Base-by-base conservation (phyloP, 2,113 vertebrate species). In the Lepisosteus osseus region DNA sequence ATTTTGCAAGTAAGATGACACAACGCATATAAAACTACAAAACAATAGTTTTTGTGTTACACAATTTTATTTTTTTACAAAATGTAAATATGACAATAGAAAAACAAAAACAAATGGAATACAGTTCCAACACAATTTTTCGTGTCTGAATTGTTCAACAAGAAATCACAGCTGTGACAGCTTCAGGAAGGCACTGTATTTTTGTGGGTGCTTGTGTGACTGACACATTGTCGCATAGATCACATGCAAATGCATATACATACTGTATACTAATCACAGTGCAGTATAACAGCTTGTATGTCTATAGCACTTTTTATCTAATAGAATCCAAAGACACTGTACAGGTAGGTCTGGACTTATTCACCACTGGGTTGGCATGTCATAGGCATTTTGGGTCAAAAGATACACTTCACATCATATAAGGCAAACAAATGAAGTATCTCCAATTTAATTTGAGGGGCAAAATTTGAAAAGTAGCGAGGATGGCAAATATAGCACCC, bases 151-250 rank as follows among this genome's bases (percentile, higher is more conserved):
- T n/a, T 29, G 29, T 63, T 12, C 14, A 71, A 43, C 11, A 47
- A 65, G 54, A 68, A 57, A 29, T 43, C 55, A 59, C 41, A 70
- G 45, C 14, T 42, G 54, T 7, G 12, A 61, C 61, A 43, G 29
- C 65, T 61, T 68, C 42, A 57, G 61, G 65, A 73, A 73, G 72
- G 72, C 72, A 73, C 72, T 68, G 44, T 43, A 62, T 51, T 61
- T 63, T 44, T 54, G 66, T 61, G 51, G 44, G 71, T 72, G 29
- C 29, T 29, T 29, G 29, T 29, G 64, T 40, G 54, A 62, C 42
- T 54, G 47, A 47, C 15, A 41, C 43, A 61, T 56, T 29, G 15
- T 9, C 47, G 9, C 9, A 51, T 51, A 51, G 47, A 51, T 51
- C 5, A 51, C 5, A 51, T n/a, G 45, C n/a, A 29, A 45, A 63